A percentile compares a stretch with the other conserved stretches of the same genome.
These are phyloP conservation scores for Raillietiella orientalis DNA, from an alignment of 2,888 invertebrate species.

Conservation along the genomic window DNA sequence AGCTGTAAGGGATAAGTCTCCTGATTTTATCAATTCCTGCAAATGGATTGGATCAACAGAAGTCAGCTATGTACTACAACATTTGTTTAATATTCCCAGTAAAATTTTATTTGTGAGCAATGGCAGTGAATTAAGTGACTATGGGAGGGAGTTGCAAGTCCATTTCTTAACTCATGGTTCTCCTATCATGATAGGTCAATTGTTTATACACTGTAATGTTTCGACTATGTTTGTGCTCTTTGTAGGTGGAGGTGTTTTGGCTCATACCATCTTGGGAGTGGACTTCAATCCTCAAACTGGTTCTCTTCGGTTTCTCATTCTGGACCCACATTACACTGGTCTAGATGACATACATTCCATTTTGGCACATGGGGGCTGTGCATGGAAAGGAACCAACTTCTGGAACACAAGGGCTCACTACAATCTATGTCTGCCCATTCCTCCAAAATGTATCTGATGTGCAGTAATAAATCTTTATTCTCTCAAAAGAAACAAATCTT, in stretches of 20 bases:
- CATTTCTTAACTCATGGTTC: slow-evolving; percentile 82
- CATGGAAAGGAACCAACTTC: slow-evolving; percentile 78
- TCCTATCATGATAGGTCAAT: slow-evolving; percentile 83
- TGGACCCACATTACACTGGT: slow-evolving; percentile 90
- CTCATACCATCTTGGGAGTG: slow-evolving; percentile 89
- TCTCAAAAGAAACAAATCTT: too few species aligned
- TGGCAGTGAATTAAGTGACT: slow-evolving; percentile 43
- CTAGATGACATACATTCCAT: slow-evolving; percentile 13
- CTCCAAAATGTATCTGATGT: slow-evolving; percentile 14
- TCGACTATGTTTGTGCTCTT: slow-evolving; percentile 5
- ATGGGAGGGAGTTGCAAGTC: slow-evolving; percentile 44
- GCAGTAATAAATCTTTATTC: too few species aligned
- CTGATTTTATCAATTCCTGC: slow-evolving; percentile 51
- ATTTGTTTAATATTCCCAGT: slow-evolving; percentile 32
- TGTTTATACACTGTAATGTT: slow-evolving; percentile 1
- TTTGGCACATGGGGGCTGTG: slow-evolving; percentile 70
- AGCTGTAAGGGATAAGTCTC: slow-evolving; percentile 67
- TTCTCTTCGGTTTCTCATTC: slow-evolving; percentile 59
- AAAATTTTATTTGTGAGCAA: slow-evolving; percentile 54
- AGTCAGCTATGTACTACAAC: slow-evolving; percentile 65
- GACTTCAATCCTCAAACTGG: slow-evolving; percentile 47
- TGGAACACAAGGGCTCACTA: slow-evolving; percentile 88
- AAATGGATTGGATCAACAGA: slow-evolving; percentile 98
- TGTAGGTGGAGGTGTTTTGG: slow-evolving; percentile 73
- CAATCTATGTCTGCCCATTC: slow-evolving; percentile 74